A percentile compares a stretch with the other conserved stretches of the same genome.
phyloP scores from a whole-genome alignment of 2,888 invertebrate genomes.

The Creontiades dilutus region DNA sequence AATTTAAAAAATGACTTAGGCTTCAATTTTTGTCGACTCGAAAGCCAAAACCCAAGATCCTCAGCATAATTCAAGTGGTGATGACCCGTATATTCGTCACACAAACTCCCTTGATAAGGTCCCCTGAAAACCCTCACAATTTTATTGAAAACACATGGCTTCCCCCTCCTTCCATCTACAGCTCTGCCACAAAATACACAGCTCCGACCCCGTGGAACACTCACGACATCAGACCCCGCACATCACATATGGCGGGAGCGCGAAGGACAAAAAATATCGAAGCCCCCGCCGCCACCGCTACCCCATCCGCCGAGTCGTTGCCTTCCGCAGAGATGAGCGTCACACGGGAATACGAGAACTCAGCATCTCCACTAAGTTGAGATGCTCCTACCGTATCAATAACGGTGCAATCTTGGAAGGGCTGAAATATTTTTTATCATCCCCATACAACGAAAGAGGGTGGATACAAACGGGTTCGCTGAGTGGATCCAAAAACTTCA shows the following conservation, averaged over 20 bases:
- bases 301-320: neutral
- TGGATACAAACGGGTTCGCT: no score
- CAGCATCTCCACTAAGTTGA: no score
- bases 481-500: no score
- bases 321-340: neutral
- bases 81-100: neutral
- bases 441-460: no score
- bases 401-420: no score
- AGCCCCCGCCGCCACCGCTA: neutral
- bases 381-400: no score
- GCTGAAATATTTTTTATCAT: no score
- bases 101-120: neutral
- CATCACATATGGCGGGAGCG: conserved; percentile 46
- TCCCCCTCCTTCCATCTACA: neutral
- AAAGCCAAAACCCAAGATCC: no score
- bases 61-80: no score
- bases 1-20: no score
- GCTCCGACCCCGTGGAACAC: neutral
- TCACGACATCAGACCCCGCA: neutral
- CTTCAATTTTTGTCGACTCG: no score
- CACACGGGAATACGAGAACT: no score
- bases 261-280: conserved; percentile 33
- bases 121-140: conserved; percentile 3
- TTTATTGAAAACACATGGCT: conserved; percentile 28
- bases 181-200: neutral